Conservation (phyloP, 2,888 invertebrate genomes). For the Leptura quadrifasciata region DNA sequence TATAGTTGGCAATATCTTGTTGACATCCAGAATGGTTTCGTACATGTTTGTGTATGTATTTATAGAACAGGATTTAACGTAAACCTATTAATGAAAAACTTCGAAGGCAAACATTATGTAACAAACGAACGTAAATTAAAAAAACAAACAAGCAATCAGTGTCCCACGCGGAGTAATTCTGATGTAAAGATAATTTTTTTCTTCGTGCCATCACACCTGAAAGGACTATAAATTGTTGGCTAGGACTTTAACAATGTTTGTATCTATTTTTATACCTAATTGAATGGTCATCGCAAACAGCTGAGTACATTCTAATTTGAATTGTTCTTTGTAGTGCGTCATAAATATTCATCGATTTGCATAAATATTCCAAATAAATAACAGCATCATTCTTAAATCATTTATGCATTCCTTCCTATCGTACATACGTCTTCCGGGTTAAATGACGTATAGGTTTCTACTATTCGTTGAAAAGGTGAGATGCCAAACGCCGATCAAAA, state of each 20-base stretch:
- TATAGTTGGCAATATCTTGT: too few species aligned
- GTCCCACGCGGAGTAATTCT: neutral
- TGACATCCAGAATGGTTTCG: too few species aligned
- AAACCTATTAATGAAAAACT: too few species aligned
- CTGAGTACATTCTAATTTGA: neutral
- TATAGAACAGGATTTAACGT: too few species aligned
- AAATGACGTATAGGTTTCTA: neutral
- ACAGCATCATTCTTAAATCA: neutral
- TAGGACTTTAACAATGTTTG: neutral
- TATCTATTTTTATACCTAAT: neutral
- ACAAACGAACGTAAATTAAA: neutral
- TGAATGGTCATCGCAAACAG: neutral
- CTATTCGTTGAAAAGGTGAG: too few species aligned
- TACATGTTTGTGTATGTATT: too few species aligned
- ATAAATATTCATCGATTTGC: neutral
- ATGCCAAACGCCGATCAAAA: too few species aligned
- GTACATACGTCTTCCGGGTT: neutral
- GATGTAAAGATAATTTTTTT: neutral
- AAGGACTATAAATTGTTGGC: neutral
- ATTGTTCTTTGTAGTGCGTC: neutral
- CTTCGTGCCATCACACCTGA: neutral
- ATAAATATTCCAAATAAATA: neutral
- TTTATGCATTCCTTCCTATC: neutral
- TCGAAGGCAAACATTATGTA: too few species aligned
- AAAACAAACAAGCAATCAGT: neutral